These are phyloP conservation scores for Ophion ventricosus DNA, from an alignment of 2,888 invertebrate species.

Conservation along the genomic window DNA sequence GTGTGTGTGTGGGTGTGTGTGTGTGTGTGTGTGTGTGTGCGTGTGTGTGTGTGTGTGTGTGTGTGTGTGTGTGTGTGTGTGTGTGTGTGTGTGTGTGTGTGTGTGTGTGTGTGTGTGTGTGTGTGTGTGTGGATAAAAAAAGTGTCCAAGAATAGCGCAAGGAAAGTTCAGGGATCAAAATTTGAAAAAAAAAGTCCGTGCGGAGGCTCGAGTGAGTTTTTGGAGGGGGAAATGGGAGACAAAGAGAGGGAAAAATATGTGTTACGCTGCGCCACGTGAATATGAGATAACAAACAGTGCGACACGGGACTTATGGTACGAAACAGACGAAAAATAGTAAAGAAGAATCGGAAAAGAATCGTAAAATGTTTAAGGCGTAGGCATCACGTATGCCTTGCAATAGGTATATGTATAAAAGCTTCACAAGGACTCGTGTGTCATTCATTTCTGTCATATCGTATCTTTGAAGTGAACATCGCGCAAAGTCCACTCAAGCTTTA, in stretches of 20 bases:
- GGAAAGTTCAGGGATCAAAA: constrained; percentile 4
- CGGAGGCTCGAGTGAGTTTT: background rate
- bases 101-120: too few species aligned
- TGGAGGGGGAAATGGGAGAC: constrained; percentile 6
- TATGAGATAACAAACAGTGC: constrained; percentile 41
- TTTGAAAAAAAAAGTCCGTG: background rate
- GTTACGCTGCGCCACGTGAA: constrained; percentile 19
- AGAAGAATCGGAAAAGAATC: background rate
- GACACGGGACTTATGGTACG: background rate
- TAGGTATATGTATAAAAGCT: background rate
- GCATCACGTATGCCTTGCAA: constrained; percentile 24
- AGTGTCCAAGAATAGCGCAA: constrained; percentile 1
- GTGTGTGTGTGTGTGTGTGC: too few species aligned
- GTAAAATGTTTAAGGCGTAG: constrained; percentile 17
- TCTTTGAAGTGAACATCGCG: background rate
- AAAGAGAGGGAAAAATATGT: constrained; percentile 2
- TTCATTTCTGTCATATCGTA: background rate
- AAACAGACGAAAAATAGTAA: constrained; percentile 8
- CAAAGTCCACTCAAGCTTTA: background rate
- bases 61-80: background rate
- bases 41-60: too few species aligned
- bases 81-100: too few species aligned
- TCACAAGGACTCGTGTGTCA: background rate
- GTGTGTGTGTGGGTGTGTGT: too few species aligned
- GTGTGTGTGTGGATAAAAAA: background rate